phyloP scores from a whole-genome alignment of 2,113 vertebrate species.

The Dendropsophus ebraccatus region DNA sequence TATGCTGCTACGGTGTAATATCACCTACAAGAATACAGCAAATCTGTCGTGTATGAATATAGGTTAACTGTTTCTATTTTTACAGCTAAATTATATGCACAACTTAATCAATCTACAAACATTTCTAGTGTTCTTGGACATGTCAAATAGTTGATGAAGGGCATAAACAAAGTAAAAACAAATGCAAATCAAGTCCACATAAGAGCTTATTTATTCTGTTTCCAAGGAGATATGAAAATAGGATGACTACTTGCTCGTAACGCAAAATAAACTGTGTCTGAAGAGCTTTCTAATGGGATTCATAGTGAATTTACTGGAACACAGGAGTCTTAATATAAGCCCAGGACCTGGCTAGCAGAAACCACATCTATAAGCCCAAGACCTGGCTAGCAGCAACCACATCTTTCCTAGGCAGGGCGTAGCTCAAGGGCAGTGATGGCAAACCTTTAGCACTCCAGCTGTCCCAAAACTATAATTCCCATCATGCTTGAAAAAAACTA shows the following conservation, averaged over 20 bases:
- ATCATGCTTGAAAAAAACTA: too few relatives aligned
- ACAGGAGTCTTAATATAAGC: background rate
- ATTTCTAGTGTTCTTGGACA: background rate
- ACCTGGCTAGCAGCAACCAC: too few relatives aligned
- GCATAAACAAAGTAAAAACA: background rate
- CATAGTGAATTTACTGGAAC: too few relatives aligned
- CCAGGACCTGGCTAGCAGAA: too few relatives aligned
- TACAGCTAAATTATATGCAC: background rate
- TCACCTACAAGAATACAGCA: too few relatives aligned
- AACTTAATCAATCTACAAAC: background rate
- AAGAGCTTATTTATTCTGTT: constrained; percentile 8
- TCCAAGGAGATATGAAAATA: constrained; percentile 3
- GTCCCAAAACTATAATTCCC: too few relatives aligned
- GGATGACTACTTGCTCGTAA: background rate
- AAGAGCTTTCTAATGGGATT: background rate
- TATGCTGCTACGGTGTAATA: too few relatives aligned
- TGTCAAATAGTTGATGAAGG: background rate
- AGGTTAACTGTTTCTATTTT: background rate
- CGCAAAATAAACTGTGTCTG: background rate
- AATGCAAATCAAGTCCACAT: background rate
- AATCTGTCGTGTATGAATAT: too few relatives aligned
- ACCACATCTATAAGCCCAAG: too few relatives aligned
- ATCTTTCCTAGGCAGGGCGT: too few relatives aligned
- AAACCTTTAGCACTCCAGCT: too few relatives aligned
- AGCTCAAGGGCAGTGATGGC: too few relatives aligned